These are phyloP conservation scores for Dryobates pubescens DNA, from an alignment of 2,797 vertebrate species.

Conservation along the genomic window DNA sequence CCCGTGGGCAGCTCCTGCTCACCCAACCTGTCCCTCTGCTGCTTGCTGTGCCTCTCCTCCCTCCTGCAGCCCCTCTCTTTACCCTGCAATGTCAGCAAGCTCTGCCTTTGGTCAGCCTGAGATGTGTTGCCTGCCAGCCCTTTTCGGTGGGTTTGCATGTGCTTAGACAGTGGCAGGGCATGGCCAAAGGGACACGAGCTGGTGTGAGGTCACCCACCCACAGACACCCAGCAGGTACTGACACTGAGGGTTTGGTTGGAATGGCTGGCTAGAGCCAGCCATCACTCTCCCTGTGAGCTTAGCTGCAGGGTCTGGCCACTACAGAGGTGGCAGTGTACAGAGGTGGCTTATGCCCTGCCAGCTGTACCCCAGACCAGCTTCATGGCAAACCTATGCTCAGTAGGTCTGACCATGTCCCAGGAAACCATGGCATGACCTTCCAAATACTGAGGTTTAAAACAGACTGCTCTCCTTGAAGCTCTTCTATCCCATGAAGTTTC, in stretches of 20 bases:
- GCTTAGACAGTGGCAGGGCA: neutral
- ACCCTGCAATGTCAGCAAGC: neutral
- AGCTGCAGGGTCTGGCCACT: neutral
- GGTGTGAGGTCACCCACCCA: accelerated
- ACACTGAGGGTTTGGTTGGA: neutral
- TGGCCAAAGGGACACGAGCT: accelerated
- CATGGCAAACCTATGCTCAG: accelerated
- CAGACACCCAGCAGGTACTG: neutral
- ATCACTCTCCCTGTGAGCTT: accelerated
- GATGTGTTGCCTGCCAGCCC: neutral
- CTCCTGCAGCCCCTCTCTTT: neutral
- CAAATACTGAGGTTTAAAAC: neutral
- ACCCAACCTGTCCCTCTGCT: accelerated
- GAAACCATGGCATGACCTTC: neutral
- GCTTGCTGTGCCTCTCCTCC: neutral
- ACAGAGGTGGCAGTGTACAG: neutral
- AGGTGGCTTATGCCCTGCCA: neutral
- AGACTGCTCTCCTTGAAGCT: constrained; percentile 40
- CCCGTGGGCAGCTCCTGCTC: neutral
- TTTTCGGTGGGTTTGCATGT: accelerated
- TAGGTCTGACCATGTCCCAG: neutral
- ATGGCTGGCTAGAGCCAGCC: neutral
- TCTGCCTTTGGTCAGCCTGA: accelerated
- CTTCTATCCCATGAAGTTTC: neutral
- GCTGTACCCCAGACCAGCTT: neutral